Percentiles rank a stretch among this genome's conserved stretches.
Evolutionary conservation across 2,888 invertebrate species (phyloP).

Genomic region (Ecdyonurus torrentis): DNA sequence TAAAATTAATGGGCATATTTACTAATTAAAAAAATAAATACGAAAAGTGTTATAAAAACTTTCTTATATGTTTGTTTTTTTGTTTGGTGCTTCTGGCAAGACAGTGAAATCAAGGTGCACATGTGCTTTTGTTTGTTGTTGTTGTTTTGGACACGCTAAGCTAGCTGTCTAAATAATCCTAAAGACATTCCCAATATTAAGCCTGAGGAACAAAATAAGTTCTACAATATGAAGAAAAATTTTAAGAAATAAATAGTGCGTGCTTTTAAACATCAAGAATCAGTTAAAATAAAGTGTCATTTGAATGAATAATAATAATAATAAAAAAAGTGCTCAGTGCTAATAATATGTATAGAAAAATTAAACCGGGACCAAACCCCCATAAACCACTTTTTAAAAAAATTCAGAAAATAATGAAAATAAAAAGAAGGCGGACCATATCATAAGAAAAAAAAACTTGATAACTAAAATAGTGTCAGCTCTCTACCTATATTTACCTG

Average conservation of each 20-base stretch:
- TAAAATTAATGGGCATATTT: no score
- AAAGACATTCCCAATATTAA: neutral
- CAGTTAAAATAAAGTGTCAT: neutral
- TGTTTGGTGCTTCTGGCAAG: neutral
- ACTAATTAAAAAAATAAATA: no score
- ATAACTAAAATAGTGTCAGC: neutral
- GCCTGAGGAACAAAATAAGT: neutral
- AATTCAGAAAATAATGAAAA: no score
- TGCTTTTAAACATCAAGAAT: neutral
- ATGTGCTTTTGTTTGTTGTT: neutral
- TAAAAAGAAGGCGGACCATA: neutral
- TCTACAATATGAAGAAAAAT: neutral
- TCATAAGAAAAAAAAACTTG: no score
- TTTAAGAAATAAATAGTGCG: neutral
- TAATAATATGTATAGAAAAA: neutral
- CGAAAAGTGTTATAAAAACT: no score
- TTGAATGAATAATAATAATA: no score
- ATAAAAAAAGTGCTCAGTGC: neutral
- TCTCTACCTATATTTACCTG: neutral
- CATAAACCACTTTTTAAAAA: no score
- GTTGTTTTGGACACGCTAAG: neutral
- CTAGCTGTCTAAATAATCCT: neutral
- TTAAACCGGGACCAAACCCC: neutral
- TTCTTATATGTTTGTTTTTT: neutral
- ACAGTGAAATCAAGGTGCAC: neutral